These are phyloP conservation scores for Thymelicus lineola DNA, from an alignment of 2,888 invertebrate species.

Conservation along the genomic window DNA sequence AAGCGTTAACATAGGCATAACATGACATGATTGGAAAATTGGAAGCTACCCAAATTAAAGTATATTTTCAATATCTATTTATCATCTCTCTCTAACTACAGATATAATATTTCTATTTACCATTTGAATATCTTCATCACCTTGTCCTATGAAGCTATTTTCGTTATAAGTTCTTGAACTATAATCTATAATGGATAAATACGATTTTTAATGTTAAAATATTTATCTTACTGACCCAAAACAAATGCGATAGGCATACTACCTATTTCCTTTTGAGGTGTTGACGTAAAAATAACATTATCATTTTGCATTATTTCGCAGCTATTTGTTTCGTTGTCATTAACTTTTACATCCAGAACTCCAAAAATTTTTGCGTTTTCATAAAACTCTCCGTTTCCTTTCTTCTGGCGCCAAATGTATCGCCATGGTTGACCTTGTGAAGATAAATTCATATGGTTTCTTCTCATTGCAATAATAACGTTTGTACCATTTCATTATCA, in stretches of 20 bases:
- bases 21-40: slow-evolving; percentile 1
- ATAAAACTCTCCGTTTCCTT: slow-evolving; percentile 21
- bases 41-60: slow-evolving; percentile 21
- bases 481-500: neutral
- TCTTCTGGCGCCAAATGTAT: slow-evolving; percentile 25
- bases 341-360: neutral
- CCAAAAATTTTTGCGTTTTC: slow-evolving; percentile 13
- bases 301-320: neutral
- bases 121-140: slow-evolving; percentile 67
- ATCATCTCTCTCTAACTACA: neutral
- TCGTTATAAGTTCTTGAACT: slow-evolving; percentile 17
- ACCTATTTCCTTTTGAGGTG: slow-evolving; percentile 20
- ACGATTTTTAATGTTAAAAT: no score
- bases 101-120: slow-evolving; percentile 49
- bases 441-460: neutral
- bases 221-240: no score
- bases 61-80: slow-evolving; percentile 12
- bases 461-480: no score
- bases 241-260: neutral
- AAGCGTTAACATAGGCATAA: no score
- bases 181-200: neutral
- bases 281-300: slow-evolving; percentile 14
- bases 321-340: neutral
- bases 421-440: slow-evolving; percentile 27
- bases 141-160: slow-evolving; percentile 65